Evolutionary conservation across 2,113 vertebrate species (phyloP).

Genomic region (Mixornis gularis): DNA sequence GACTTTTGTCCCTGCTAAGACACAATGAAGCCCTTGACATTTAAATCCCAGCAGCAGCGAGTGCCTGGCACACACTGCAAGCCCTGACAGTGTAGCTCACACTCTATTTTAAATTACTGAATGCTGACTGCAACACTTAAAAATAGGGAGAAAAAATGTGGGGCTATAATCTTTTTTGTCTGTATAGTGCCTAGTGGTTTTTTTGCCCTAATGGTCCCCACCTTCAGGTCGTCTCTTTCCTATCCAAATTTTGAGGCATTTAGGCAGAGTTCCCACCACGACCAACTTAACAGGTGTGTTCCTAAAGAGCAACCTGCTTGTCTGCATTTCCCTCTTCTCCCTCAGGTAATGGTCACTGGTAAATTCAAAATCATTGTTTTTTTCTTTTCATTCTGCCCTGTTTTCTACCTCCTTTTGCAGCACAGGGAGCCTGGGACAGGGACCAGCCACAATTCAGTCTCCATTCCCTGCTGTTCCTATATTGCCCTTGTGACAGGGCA

Average conservation of each 20-base stretch:
- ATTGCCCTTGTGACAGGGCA: rapidly evolving
- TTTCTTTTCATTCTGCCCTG: not conserved
- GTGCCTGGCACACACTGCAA: not conserved
- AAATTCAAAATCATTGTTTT: not conserved
- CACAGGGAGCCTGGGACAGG: not conserved
- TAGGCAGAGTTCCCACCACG: not conserved
- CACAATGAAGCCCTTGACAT: rapidly evolving
- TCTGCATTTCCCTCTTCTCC: not conserved
- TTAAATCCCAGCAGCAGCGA: rapidly evolving
- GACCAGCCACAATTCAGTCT: not conserved
- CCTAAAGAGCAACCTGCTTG: not conserved
- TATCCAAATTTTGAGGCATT: not conserved
- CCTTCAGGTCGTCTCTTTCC: not conserved
- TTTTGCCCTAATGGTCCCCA: not conserved
- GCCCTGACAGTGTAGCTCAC: not conserved
- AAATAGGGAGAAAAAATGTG: not conserved
- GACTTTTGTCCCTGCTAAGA: not conserved
- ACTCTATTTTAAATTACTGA: not conserved
- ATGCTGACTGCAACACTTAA: not conserved
- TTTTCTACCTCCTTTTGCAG: not conserved
- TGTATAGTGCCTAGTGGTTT: not conserved
- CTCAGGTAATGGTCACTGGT: not conserved
- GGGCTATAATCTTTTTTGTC: not conserved
- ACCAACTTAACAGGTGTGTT: rapidly evolving
- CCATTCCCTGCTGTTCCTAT: not conserved